These are phyloP conservation scores for Oryctes rhinoceros DNA, from an alignment of 1,140 invertebrate species.

Conservation along the genomic window DNA sequence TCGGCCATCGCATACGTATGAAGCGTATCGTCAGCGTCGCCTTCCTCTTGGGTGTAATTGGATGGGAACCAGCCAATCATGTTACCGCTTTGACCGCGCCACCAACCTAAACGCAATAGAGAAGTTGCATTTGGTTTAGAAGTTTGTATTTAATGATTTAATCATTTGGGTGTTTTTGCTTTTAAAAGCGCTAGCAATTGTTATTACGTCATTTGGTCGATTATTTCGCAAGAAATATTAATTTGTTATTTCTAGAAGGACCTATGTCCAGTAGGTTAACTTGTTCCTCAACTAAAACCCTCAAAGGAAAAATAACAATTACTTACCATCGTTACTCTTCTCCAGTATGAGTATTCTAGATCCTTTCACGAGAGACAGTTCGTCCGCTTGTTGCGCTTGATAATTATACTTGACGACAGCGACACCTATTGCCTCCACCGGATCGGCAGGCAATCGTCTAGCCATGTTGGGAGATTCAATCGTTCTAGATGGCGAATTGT, in stretches of 20 bases:
- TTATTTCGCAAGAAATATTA: no score
- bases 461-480: constrained; percentile 80
- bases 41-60: constrained; percentile 94
- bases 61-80: constrained; percentile 95
- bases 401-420: constrained; percentile 98
- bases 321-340: constrained; percentile 92
- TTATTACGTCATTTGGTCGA: no score
- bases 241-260: background rate
- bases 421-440: constrained; percentile 85
- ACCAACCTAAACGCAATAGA: constrained; percentile 76
- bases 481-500: constrained; percentile 81
- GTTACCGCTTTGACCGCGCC: constrained; percentile 90
- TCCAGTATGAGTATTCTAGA: constrained; percentile 92
- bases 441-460: constrained; percentile 78
- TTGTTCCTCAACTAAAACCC: background rate
- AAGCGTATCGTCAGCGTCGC: constrained; percentile 79
- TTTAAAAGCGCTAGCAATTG: no score
- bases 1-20: constrained; percentile 93
- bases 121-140: background rate
- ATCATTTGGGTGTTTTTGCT: background rate
- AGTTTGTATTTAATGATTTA: background rate
- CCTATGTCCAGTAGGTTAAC: no score
- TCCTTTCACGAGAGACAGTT: constrained; percentile 91
- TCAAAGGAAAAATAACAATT: background rate
- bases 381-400: constrained; percentile 96